A percentile compares a stretch with the other conserved stretches of the same genome.
Evolutionary conservation across 2,888 invertebrate species (phyloP).

Genomic region (Yponomeuta plumbellus): DNA sequence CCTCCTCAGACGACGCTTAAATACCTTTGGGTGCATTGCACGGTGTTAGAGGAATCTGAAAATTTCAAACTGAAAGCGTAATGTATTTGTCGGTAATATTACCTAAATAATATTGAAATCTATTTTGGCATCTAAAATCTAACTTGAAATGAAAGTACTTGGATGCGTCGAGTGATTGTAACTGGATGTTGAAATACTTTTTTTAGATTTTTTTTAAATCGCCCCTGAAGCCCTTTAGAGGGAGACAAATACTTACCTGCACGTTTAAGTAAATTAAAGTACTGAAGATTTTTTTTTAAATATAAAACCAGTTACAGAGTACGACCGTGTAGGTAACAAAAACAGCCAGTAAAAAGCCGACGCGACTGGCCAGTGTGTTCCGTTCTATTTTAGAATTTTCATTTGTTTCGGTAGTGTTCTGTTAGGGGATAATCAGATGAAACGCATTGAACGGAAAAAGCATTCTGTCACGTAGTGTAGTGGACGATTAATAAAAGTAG

Average conservation of each 20-base stretch:
- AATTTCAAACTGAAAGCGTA: too few relatives aligned
- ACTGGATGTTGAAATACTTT: too few relatives aligned
- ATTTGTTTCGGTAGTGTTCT: conserved; percentile 1
- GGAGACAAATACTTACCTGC: background rate
- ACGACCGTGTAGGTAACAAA: background rate
- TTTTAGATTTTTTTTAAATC: too few relatives aligned
- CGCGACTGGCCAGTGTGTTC: background rate
- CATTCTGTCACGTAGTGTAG: background rate
- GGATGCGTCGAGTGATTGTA: too few relatives aligned
- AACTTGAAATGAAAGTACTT: too few relatives aligned
- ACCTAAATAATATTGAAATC: too few relatives aligned
- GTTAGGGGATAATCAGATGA: conserved; percentile 1
- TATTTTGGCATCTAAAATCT: too few relatives aligned
- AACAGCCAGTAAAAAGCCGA: background rate
- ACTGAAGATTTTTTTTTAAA: background rate
- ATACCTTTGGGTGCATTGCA: too few relatives aligned
- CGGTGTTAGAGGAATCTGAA: too few relatives aligned
- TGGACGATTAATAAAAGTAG: background rate
- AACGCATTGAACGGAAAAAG: background rate
- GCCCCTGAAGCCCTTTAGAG: too few relatives aligned
- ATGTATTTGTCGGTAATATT: too few relatives aligned
- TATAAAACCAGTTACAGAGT: background rate
- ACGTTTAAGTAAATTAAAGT: background rate
- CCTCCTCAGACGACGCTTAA: too few relatives aligned
- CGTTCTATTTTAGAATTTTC: background rate